Percentiles rank a stretch among this genome's conserved stretches.
Evolutionary conservation across 2,797 vertebrate genomes (phyloP).

Genomic region (Falco naumanni): DNA sequence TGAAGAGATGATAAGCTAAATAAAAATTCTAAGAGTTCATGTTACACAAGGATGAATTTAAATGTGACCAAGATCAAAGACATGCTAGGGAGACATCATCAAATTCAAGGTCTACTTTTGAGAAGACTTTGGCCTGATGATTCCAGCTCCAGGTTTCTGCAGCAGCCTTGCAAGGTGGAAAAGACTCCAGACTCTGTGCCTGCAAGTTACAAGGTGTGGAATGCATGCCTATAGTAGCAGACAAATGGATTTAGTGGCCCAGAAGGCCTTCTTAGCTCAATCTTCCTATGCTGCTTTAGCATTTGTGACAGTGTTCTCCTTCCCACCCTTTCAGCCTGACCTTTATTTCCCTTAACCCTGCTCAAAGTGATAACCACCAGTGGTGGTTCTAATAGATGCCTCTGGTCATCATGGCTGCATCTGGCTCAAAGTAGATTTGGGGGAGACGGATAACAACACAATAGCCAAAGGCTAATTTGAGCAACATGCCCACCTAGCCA

Average conservation of each 20-base stretch:
- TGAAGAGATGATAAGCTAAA: not conserved
- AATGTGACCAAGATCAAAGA: not conserved
- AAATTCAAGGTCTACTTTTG: not conserved
- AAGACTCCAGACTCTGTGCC: not conserved
- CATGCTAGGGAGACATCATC: not conserved
- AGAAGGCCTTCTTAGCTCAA: not conserved
- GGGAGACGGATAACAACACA: too few species aligned
- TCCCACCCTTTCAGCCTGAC: too few species aligned
- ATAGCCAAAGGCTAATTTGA: too few species aligned
- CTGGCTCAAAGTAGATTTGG: too few species aligned
- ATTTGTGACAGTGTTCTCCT: too few species aligned
- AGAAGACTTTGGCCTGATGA: not conserved
- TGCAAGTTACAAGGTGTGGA: not conserved
- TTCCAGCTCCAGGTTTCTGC: not conserved
- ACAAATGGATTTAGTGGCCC: not conserved
- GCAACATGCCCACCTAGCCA: too few species aligned
- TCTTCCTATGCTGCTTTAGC: not conserved
- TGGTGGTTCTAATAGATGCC: too few species aligned
- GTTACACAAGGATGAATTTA: not conserved
- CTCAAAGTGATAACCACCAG: too few species aligned
- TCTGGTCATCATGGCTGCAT: too few species aligned
- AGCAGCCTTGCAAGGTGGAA: not conserved
- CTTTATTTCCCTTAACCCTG: too few species aligned
- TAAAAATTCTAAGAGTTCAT: not conserved
- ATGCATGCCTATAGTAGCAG: not conserved